Base-by-base conservation (phyloP, 2,113 vertebrate genomes). In the Tympanuchus pallidicinctus region DNA sequence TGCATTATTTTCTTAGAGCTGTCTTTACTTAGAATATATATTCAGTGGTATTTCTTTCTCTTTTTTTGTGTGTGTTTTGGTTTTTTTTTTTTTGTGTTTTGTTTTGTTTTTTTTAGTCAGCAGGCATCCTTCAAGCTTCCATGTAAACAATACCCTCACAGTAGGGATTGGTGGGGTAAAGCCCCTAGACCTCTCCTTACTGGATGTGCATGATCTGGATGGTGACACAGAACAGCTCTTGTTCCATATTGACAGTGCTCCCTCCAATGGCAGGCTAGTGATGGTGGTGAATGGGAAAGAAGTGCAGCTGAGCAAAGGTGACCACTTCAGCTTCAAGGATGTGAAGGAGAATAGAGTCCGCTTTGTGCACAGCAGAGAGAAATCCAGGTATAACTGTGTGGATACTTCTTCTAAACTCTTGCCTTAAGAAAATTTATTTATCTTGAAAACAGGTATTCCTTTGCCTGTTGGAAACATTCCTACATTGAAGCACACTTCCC, bases 201-300 rank as follows among this genome's bases (percentile, higher is more conserved):
- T 99, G 93, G 96, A 95, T 6, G 82, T 96, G 11, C 80, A 78
- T 11, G 98, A 97, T 11, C 66, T 72, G 2, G 98, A 96, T 40
- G 94, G 92, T 59, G 90, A 86, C 5, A 27, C 88, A 0, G 97
- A 97, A 25, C 96, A 70, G 36, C 96, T 98, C 22, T 11, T 95
- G 36, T 98, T 99, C 63, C 98, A 94, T 2, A 63, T 99, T 2
- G 92, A 97, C 20, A 97, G 90, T 64, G 2, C 84, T 9, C 99
- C 99, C 13, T 97, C 92, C 91, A 99, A 98, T 2, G 99, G 99
- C 13, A 94, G 74, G 14, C 95, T 99, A 10, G 48, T 98, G 48
- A 47, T 97, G 48, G 73, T 97, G 43, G 76, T 32, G 57, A 63
- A 86, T 2, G 97, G 97, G 2, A 73, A 71, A 42, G 96, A 97